Conservation (phyloP, 2,888 invertebrate genomes). For the Metalampra italica region DNA sequence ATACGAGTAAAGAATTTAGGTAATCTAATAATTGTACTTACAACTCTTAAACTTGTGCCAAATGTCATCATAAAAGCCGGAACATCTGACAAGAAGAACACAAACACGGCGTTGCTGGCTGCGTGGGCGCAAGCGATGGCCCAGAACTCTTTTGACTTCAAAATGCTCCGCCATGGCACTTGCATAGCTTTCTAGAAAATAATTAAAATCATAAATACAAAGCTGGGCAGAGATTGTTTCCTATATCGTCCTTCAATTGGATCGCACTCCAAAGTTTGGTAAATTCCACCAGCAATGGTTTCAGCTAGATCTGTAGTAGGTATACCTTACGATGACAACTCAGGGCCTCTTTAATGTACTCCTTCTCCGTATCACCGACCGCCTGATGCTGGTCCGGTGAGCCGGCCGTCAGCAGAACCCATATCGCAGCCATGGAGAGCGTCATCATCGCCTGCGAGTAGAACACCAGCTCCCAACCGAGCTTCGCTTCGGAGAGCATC, state of each 20-base stretch:
- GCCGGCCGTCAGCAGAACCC: slow-evolving; percentile 50
- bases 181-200: slow-evolving; percentile 37
- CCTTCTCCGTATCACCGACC: slow-evolving; percentile 55
- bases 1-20: neutral
- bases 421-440: slow-evolving; percentile 47
- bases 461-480: slow-evolving; percentile 64
- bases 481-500: slow-evolving; percentile 31
- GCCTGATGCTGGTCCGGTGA: slow-evolving; percentile 53
- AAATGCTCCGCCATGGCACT: slow-evolving; percentile 48
- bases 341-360: slow-evolving; percentile 50
- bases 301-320: too few relatives aligned
- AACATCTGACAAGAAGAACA: slow-evolving; percentile 47
- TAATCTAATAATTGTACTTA: slow-evolving; percentile 22
- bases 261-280: too few relatives aligned
- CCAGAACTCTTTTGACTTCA: slow-evolving; percentile 49
- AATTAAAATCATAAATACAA: slow-evolving; percentile 9
- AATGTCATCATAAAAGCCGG: slow-evolving; percentile 42
- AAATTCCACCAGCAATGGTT: too few relatives aligned
- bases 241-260: too few relatives aligned
- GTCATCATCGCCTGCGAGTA: slow-evolving; percentile 54
- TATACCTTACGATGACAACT: slow-evolving; percentile 33
- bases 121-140: slow-evolving; percentile 44
- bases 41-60: slow-evolving; percentile 37
- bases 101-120: slow-evolving; percentile 45
- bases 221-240: neutral